These are phyloP conservation scores for Squalus acanthias DNA, from an alignment of 2,797 vertebrate genomes.

Conservation along the genomic window DNA sequence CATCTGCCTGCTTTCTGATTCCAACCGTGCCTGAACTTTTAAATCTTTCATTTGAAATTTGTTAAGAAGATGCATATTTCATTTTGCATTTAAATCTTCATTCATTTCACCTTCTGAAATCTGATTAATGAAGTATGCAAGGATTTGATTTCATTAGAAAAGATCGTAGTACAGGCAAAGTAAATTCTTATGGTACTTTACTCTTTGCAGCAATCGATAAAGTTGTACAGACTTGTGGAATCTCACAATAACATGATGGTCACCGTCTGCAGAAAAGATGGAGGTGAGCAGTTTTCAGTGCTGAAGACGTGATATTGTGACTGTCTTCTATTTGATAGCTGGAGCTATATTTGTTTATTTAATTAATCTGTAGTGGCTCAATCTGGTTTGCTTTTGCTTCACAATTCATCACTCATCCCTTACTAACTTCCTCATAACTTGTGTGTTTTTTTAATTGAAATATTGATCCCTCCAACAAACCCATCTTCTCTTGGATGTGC, in stretches of 20 bases:
- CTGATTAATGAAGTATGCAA: not conserved
- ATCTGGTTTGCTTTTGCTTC: not conserved
- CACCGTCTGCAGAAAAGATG: constrained; percentile 56
- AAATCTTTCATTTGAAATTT: not conserved
- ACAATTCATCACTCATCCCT: not conserved
- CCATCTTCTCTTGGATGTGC: not conserved
- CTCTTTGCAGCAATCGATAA: constrained; percentile 66
- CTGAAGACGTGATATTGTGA: not conserved
- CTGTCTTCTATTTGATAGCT: not conserved
- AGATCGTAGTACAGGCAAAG: too few relatives aligned
- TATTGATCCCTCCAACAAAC: not conserved
- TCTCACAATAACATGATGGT: constrained; percentile 61
- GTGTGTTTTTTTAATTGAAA: not conserved
- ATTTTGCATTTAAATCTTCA: not conserved
- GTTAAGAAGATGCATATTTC: not conserved
- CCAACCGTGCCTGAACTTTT: not conserved
- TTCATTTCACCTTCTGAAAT: not conserved
- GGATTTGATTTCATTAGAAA: not conserved
- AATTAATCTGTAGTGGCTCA: not conserved
- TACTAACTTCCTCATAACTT: not conserved
- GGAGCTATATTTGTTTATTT: not conserved
- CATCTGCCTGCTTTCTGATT: not conserved
- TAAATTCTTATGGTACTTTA: constrained; percentile 37
- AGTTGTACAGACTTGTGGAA: constrained; percentile 64
- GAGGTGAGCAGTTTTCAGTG: constrained; percentile 53